Percentiles rank a stretch among this genome's conserved stretches.
These are phyloP conservation scores for Myzus persicae DNA, from an alignment of 1,140 invertebrate genomes.

Conservation along the genomic window DNA sequence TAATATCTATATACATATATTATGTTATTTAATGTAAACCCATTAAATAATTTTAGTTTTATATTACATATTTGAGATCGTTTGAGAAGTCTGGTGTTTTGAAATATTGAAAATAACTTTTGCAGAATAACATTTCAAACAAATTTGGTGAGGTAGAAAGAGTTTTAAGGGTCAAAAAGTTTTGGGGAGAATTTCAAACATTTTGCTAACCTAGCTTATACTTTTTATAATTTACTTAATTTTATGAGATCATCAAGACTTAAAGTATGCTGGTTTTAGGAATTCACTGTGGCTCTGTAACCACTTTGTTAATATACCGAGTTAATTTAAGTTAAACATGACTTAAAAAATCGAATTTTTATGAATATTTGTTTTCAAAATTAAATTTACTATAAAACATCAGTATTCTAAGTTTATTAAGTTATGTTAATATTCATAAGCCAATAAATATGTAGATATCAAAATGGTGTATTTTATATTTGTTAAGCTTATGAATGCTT, in stretches of 20 bases:
- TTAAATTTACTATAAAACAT: background rate
- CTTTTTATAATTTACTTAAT: conserved; percentile 18
- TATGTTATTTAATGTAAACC: background rate
- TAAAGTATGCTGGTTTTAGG: background rate
- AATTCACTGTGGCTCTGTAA: background rate
- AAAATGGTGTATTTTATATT: too few species aligned
- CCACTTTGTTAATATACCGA: background rate
- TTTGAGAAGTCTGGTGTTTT: background rate
- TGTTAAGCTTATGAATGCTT: too few species aligned
- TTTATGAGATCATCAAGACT: background rate
- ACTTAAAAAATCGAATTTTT: background rate
- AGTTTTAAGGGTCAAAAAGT: background rate
- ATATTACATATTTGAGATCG: background rate
- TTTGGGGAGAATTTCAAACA: background rate
- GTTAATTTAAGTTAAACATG: background rate
- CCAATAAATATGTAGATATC: too few species aligned
- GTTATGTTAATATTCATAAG: too few species aligned
- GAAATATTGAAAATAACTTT: background rate
- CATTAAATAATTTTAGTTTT: background rate
- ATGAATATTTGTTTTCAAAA: background rate
- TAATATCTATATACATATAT: background rate
- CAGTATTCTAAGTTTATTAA: background rate
- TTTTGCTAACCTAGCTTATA: background rate
- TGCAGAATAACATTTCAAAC: background rate
- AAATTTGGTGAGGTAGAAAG: background rate